phyloP scores from a whole-genome alignment of 2,797 vertebrate genomes.

The Ctenochaetus hawaiiensis region DNA sequence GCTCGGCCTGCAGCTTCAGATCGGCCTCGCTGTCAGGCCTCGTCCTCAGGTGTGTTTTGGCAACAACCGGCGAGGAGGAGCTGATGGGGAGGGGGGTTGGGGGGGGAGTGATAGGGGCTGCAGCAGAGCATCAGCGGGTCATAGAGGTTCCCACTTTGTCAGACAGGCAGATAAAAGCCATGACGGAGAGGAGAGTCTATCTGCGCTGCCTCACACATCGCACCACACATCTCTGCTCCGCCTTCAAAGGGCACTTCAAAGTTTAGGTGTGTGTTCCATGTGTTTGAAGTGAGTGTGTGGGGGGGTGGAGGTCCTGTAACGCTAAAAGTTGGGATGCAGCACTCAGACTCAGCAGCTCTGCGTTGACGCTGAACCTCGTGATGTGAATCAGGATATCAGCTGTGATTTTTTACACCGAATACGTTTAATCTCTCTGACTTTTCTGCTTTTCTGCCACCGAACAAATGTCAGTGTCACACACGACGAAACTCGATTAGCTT shows the following conservation, averaged over 20 bases:
- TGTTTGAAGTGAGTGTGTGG: conserved; percentile 36
- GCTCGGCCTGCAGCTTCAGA: too few relatives aligned
- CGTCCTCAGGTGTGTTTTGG: conserved; percentile 43
- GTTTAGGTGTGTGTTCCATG: conserved; percentile 21
- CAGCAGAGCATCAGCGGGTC: conserved; percentile 41
- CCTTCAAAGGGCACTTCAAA: conserved; percentile 60
- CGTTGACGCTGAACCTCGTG: too few relatives aligned
- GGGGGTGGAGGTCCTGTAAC: not conserved
- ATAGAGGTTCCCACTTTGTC: conserved; percentile 45
- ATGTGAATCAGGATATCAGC: too few relatives aligned
- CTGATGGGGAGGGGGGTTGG: not conserved
- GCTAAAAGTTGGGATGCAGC: too few relatives aligned
- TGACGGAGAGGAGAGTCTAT: not conserved
- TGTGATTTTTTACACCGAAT: too few relatives aligned
- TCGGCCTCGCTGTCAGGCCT: not conserved
- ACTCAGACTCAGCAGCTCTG: too few relatives aligned
- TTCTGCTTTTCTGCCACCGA: too few relatives aligned
- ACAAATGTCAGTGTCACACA: too few relatives aligned
- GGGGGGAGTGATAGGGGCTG: conserved; percentile 45
- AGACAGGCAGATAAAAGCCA: conserved; percentile 55
- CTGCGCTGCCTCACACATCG: conserved; percentile 27
- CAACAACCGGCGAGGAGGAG: conserved; percentile 31
- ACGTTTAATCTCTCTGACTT: too few relatives aligned
- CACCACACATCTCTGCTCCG: conserved; percentile 28
- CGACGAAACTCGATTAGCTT: too few relatives aligned